Base-by-base conservation (phyloP, 2,113 vertebrate genomes). In the Turnix velox region DNA sequence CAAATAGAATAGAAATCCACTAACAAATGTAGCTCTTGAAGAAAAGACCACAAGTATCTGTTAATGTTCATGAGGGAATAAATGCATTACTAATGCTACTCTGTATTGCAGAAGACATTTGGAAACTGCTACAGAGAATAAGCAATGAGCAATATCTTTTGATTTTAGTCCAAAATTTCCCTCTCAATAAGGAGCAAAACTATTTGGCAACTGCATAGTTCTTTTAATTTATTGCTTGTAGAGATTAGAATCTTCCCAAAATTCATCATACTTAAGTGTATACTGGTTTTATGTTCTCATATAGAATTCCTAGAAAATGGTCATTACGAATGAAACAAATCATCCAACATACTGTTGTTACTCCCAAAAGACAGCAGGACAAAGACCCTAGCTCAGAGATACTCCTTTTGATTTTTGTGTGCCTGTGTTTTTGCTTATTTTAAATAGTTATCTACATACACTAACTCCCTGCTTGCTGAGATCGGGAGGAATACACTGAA, bases 401-500 rank as follows among this genome's bases (percentile, higher is more conserved):
- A 31, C 3, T 18, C 7, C 17, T 48, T 91, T 37, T 74, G 5
- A 49, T 58, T 75, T 83, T 86, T 78, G 12, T 72, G 9, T 59
- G 10, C 48, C 13, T 75, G 31, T 77, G 8, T n/a, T 43, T 61
- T 93, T 93, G 62, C 35, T 63, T 63, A 31, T 73, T 23, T 87
- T 89, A 62, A 73, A 66, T 40, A 8, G 31, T 67, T 40, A 75
- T 48, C 76, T 74, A 14, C 24, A 49, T 63, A 31, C 42, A 69
- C 8, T 57, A 73, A 4, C 18, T 48, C 5, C n/a, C 54, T 91
- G 31, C 14, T 67, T 88, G 42, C 45, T 80, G 35, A 79, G 43
- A 63, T 28, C 76, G 54, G 49, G 52, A 86, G 19, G 94, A 8
- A 92, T 51, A 73, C n/a, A 10, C 43, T 79, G 27, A 93, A 88